Evolutionary conservation across 1,140 invertebrate species (phyloP).

Genomic region (Camponotus vicinus): DNA sequence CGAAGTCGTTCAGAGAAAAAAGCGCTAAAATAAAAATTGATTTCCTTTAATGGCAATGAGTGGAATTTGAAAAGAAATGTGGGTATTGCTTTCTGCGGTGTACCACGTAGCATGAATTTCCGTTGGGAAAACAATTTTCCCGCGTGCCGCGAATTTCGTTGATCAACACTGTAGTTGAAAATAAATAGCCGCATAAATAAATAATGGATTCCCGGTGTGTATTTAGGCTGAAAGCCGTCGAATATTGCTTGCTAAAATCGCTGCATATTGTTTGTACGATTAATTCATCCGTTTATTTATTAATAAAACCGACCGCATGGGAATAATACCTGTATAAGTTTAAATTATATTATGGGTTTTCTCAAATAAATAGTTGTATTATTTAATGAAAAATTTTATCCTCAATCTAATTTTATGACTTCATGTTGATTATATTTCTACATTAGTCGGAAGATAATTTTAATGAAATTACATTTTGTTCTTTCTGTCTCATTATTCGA

Average conservation of each 20-base stretch:
- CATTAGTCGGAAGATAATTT: neutral
- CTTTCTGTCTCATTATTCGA: neutral
- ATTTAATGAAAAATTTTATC: neutral
- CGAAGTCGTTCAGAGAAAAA: neutral
- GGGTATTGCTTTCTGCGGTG: neutral
- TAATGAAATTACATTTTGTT: neutral
- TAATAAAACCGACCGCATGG: neutral
- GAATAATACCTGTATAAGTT: neutral
- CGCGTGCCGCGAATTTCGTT: neutral
- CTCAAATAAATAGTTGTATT: neutral
- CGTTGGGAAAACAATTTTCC: neutral
- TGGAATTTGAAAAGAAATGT: neutral
- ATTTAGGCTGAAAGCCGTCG: conserved; percentile 2
- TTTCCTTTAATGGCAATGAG: neutral
- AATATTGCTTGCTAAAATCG: neutral
- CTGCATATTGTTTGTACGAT: neutral
- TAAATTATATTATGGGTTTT: neutral
- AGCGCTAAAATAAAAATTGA: neutral
- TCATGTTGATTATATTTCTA: neutral
- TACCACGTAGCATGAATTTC: conserved; percentile 16
- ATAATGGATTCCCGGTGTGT: neutral
- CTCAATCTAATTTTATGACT: neutral
- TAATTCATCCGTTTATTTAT: conserved; percentile 23
- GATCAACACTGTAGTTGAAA: conserved; percentile 10
- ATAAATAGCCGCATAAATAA: conserved; percentile 25